Base-by-base conservation (phyloP, 2,888 invertebrate species). In the Pristionchus fissidentatus region DNA sequence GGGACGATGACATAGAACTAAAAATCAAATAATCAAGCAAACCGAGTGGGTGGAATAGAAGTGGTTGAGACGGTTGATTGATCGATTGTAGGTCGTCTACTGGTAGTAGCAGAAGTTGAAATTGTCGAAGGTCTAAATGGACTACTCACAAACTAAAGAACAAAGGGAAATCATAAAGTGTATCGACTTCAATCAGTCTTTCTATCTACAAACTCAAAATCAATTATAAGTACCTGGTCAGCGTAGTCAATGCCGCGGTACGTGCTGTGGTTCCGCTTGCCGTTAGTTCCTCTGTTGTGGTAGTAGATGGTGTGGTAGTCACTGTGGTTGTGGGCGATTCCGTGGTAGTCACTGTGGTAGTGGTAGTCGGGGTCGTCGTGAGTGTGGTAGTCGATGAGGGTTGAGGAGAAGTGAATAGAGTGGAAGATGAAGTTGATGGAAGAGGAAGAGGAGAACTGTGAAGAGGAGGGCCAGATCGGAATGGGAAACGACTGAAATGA, bases 401-500 rank as follows among this genome's bases (percentile, higher is more conserved):
- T 49, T 26, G 10, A 77, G 75, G 46, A 0, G 75, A 26, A 10
- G 49, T 32, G 49, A 15, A 46, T 3, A 32, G 29, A 4, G 5
- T 13, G 15, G 75, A 29, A 29, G 75, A 77, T 43, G 73, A 73
- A 15, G 43, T 32, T 1, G 75, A 29, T 0, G 49, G 49, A 19
- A 3, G 62, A 29, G n/a, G 19, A 29, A 49, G 46, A 49, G 75
- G 49, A 32, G 75, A 26, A 77, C 32, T 35, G 29, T 35, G 32
- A 77, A 41, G 75, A 77, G 75, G 41, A 5, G 49, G 29, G 41
- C 49, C 46, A 46, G 32, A 22, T 19, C 75, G 75, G 32, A 49
- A 29, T 29, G 75, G 49, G 26, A 41, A 77, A 77, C 75, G 75
- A 77, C 75, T 77, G 75, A 32, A 77, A 22, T 26, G n/a, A 8